These are phyloP conservation scores for Drosophila nr. perissopoda DNA, from an alignment of 2,888 invertebrate species.

Conservation along the genomic window DNA sequence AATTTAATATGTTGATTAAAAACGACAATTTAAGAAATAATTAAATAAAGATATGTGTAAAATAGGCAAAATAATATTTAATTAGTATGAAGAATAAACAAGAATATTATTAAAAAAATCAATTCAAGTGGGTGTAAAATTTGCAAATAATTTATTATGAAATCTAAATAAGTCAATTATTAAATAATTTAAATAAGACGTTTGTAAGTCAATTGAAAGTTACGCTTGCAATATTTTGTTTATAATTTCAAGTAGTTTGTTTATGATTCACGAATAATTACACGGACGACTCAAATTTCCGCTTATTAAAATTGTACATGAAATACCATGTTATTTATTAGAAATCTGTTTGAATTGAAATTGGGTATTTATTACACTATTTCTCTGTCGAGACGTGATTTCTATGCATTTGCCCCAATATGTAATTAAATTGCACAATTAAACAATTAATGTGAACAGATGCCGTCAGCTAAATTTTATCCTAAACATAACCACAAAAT, in stretches of 20 bases:
- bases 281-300: not conserved
- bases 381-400: conserved; percentile 40
- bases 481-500: conserved; percentile 70
- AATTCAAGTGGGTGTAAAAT: not conserved
- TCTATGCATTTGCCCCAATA: conserved; percentile 20
- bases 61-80: not conserved
- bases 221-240: not conserved
- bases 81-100: not conserved
- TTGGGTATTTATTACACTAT: conserved; percentile 4
- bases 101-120: not conserved
- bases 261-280: not conserved
- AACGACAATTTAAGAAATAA: not conserved
- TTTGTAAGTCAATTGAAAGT: not conserved
- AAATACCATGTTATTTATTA: not conserved
- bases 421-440: conserved; percentile 41
- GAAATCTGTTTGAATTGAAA: not conserved
- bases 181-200: not conserved
- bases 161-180: not conserved
- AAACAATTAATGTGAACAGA: conserved; percentile 34
- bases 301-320: not conserved
- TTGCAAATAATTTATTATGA: not conserved
- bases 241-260: not conserved
- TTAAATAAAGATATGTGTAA: not conserved
- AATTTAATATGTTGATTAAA: not conserved
- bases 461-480: conserved; percentile 57